phyloP scores from a whole-genome alignment of 2,113 vertebrate genomes.

The Nothoprocta perdicaria region DNA sequence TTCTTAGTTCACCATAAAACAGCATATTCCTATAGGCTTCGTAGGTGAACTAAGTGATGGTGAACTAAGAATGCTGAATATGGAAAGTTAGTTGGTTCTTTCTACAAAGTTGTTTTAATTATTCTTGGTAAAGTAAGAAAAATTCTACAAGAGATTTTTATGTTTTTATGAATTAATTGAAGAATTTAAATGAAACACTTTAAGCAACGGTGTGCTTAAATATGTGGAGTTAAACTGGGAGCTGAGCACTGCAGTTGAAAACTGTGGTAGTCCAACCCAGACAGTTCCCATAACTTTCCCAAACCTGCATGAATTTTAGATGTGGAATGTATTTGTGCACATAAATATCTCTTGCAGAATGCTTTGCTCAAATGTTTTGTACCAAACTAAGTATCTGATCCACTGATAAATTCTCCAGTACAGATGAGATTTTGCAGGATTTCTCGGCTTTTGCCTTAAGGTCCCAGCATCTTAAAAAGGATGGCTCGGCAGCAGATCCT shows the following conservation, averaged over 20 bases:
- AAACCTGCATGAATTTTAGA: background rate
- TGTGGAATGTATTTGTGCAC: background rate
- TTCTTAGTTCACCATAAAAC: too few relatives aligned
- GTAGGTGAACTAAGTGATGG: background rate
- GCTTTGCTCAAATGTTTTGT: background rate
- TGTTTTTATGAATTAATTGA: conserved; percentile 20
- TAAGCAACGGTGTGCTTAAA: background rate
- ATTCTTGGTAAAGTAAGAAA: background rate
- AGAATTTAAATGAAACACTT: conserved; percentile 26
- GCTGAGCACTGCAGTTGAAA: background rate
- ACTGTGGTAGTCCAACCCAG: background rate
- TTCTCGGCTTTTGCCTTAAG: background rate
- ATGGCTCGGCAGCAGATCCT: background rate
- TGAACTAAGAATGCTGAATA: background rate
- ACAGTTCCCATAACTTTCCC: background rate
- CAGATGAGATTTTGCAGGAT: background rate
- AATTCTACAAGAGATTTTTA: conserved; percentile 16
- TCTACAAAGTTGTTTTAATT: conserved; percentile 37
- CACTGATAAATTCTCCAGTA: background rate
- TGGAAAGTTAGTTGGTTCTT: background rate
- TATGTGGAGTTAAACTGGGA: background rate
- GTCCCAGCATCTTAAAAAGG: background rate
- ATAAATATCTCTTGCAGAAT: background rate
- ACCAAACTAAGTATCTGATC: background rate
- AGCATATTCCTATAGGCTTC: background rate